Conservation (phyloP, 2,888 invertebrate species). For the Lasioglossum figueresi region DNA sequence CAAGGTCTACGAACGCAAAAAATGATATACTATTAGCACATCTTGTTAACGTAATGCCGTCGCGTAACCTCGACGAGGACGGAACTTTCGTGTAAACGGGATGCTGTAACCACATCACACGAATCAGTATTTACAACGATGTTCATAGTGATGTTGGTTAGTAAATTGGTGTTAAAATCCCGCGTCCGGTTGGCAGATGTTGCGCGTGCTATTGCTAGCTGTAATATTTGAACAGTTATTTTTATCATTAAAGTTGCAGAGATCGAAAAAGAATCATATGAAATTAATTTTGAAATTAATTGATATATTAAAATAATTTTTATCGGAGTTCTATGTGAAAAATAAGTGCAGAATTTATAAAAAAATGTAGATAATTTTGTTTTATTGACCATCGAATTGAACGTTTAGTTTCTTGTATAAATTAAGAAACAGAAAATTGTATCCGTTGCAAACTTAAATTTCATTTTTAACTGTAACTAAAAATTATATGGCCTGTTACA, state of each 20-base stretch:
- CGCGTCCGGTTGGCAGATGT: not conserved
- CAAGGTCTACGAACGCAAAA: slow-evolving; percentile 5
- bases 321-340: not conserved
- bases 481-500: no score
- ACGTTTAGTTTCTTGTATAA: no score
- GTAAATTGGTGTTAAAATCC: not conserved
- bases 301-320: not conserved
- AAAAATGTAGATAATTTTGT: no score
- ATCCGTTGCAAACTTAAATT: not conserved
- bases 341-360: not conserved
- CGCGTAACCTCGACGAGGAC: slow-evolving; percentile 6
- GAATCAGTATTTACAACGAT: not conserved
- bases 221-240: not conserved
- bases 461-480: no score
- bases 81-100: not conserved
- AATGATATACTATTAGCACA: slow-evolving; percentile 8
- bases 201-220: not conserved
- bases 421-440: not conserved
- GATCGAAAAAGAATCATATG: not conserved
- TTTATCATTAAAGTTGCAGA: not conserved
- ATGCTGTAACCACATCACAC: not conserved
- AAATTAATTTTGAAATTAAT: not conserved
- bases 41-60: not conserved
- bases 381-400: no score
- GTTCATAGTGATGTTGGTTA: not conserved